Percentiles rank a stretch among this genome's conserved stretches.
Conservation (phyloP, 2,888 invertebrate genomes). For the Imbricaverruca yamaguchii region DNA sequence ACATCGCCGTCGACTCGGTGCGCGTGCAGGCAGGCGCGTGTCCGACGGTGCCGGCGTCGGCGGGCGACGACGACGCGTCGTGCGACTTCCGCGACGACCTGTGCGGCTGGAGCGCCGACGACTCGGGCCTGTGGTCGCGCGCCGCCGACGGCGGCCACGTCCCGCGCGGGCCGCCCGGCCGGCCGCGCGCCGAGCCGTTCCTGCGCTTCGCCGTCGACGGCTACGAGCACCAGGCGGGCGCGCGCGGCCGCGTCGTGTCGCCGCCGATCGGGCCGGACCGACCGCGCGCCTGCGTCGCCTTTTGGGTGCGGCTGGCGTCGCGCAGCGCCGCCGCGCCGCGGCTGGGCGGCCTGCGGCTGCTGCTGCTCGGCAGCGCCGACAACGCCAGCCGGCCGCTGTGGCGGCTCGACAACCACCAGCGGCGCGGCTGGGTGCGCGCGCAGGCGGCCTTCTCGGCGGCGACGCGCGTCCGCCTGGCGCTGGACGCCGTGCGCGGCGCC, state of each 20-base stretch:
- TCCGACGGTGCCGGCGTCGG: slow-evolving; percentile 24
- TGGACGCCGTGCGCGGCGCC: not conserved
- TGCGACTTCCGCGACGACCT: slow-evolving; percentile 27
- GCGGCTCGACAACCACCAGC: slow-evolving; percentile 3
- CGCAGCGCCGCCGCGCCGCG: not conserved
- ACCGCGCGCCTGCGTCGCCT: not conserved
- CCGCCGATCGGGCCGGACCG: not conserved
- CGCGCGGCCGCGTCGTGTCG: not conserved
- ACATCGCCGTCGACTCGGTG: slow-evolving; percentile 30
- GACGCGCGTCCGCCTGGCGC: slow-evolving; percentile 26
- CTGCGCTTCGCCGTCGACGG: not conserved
- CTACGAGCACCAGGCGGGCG: not conserved
- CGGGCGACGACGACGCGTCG: slow-evolving; percentile 21
- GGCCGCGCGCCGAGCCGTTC: not conserved
- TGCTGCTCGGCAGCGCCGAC: not conserved
- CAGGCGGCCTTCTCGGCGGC: slow-evolving; percentile 32
- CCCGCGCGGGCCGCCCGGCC: not conserved
- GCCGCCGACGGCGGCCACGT: not conserved
- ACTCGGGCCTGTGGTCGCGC: not conserved
- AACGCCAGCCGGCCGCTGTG: not conserved
- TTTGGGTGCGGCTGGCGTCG: not conserved
- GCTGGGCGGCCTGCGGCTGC: not conserved
- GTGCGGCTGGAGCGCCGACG: slow-evolving; percentile 27
- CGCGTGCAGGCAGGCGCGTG: slow-evolving; percentile 27
- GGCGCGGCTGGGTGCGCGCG: slow-evolving; percentile 29